These are phyloP conservation scores for Asarcornis scutulata DNA, from an alignment of 2,113 vertebrate genomes.

Conservation along the genomic window DNA sequence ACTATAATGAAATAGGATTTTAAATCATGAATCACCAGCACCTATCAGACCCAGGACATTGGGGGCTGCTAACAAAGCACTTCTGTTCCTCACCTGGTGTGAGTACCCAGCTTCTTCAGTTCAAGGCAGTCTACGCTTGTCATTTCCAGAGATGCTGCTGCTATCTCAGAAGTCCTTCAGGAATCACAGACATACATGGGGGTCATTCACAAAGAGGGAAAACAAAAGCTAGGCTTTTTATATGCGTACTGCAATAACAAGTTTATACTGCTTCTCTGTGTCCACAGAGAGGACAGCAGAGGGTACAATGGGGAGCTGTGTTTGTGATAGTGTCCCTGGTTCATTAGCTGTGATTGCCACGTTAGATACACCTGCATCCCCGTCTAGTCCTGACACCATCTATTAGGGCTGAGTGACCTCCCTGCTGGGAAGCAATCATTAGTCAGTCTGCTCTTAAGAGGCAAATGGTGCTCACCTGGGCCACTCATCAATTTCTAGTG, in stretches of 20 bases:
- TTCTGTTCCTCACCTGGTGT: neutral
- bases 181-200: fast-evolving
- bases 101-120: neutral
- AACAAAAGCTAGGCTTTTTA: neutral
- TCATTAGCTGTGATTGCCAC: neutral
- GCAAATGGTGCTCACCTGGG: neutral
- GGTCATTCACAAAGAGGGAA: neutral
- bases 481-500: neutral
- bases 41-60: neutral
- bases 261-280: neutral
- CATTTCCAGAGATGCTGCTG: neutral
- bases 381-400: neutral
- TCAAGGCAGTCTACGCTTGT: neutral
- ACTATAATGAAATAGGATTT: neutral
- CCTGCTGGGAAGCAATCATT: neutral
- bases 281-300: neutral
- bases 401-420: neutral
- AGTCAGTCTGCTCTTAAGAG: neutral
- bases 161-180: neutral
- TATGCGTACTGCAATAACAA: neutral
- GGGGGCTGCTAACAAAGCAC: neutral
- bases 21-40: neutral
- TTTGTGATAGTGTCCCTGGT: neutral
- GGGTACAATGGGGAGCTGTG: neutral
- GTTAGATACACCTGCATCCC: neutral